Conservation (phyloP, 1,140 invertebrate genomes). For the Acromyrmex charruanus region DNA sequence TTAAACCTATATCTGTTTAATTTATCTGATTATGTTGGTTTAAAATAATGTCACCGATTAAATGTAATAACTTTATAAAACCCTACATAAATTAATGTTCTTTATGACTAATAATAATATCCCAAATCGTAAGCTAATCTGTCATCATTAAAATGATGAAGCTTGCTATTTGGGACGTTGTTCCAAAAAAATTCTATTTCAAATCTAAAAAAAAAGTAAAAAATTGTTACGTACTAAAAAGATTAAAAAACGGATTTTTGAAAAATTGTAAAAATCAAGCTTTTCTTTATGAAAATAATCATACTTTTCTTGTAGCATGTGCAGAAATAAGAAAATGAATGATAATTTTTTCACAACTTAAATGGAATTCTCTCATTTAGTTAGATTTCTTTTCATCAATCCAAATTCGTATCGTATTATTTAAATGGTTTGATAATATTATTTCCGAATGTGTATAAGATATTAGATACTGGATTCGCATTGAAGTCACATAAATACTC, state of each 20-base stretch:
- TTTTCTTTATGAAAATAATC: neutral
- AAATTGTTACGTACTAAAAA: neutral
- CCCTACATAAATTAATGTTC: neutral
- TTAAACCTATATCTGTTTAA: neutral
- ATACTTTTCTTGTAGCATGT: neutral
- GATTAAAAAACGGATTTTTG: neutral
- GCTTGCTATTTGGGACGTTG: neutral
- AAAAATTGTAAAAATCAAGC: neutral
- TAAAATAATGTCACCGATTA: neutral
- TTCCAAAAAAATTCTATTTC: neutral
- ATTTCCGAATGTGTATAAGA: neutral
- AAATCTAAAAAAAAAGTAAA: neutral
- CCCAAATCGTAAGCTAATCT: too few species aligned
- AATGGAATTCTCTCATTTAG: neutral
- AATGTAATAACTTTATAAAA: neutral
- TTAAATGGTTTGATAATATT: neutral
- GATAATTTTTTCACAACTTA: neutral
- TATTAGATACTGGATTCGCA: neutral
- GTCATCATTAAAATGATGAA: too few species aligned
- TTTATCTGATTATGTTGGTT: neutral
- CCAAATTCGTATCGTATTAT: too few species aligned
- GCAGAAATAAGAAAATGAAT: neutral
- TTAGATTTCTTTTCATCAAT: too few species aligned
- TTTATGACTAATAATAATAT: neutral
- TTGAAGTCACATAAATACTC: conserved; percentile 20